Percentiles rank a stretch among this genome's conserved stretches.
Evolutionary conservation across 1,140 invertebrate species (phyloP).

Genomic region (Thalassaphorura encarpata): DNA sequence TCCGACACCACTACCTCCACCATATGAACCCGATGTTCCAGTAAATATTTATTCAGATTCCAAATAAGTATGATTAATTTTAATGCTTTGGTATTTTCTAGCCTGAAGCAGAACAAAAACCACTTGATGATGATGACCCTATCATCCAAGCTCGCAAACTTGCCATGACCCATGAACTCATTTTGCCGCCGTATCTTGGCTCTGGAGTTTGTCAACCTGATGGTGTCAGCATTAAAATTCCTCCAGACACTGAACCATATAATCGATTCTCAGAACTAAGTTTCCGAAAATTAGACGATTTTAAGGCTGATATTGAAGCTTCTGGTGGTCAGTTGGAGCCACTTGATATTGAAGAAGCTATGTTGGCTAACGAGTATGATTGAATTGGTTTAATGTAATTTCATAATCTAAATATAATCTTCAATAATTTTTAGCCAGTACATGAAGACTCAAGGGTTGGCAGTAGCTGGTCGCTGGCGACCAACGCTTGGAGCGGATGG

Average conservation of each 20-base stretch:
- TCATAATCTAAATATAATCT: not conserved
- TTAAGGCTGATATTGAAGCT: constrained; percentile 11
- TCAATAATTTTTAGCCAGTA: not conserved
- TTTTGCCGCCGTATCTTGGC: constrained; percentile 16
- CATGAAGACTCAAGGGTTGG: constrained; percentile 16
- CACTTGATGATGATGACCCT: constrained; percentile 13
- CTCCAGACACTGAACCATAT: not conserved
- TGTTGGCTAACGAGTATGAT: constrained; percentile 13
- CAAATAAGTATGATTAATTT: not conserved
- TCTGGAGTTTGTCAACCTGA: constrained; percentile 21
- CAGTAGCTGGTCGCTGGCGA: constrained; percentile 16
- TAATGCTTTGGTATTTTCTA: not conserved
- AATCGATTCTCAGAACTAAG: constrained; percentile 17
- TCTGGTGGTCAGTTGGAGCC: constrained; percentile 19
- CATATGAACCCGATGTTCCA: constrained; percentile 31
- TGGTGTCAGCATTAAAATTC: constrained; percentile 3
- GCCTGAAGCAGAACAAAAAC: not conserved
- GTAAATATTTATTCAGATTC: constrained; percentile 11
- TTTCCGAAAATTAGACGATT: constrained; percentile 21
- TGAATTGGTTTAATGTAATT: not conserved
- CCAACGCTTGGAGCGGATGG: constrained; percentile 10
- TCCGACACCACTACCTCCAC: constrained; percentile 19
- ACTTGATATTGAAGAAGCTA: constrained; percentile 17
- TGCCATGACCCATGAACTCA: constrained; percentile 19
- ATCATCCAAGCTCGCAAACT: constrained; percentile 1